Percentiles rank a stretch among this genome's conserved stretches.
Evolutionary conservation across 2,797 vertebrate species (phyloP).

Genomic region (Antennarius maculatus): DNA sequence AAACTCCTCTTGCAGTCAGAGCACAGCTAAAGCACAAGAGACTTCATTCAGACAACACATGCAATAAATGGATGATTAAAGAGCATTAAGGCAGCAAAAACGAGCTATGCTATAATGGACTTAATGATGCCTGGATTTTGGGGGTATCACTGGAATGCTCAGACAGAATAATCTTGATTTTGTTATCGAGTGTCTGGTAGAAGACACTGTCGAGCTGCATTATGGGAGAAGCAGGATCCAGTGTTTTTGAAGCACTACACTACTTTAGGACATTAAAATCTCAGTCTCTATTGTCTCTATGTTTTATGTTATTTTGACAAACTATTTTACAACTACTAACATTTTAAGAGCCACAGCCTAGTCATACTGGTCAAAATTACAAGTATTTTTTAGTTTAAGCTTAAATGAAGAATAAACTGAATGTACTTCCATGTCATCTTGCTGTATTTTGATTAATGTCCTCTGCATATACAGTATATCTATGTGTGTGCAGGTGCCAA

Average conservation of each 20-base stretch:
- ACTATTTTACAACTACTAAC: background rate
- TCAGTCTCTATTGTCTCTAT: too few relatives aligned
- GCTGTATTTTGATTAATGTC: constrained; percentile 8
- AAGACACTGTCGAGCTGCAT: background rate
- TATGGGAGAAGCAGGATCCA: background rate
- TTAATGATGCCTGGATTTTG: constrained; percentile 12
- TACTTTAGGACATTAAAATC: too few relatives aligned
- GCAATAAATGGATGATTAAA: constrained; percentile 51
- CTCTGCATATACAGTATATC: constrained; percentile 8
- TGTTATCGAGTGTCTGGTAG: background rate
- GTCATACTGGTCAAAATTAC: background rate
- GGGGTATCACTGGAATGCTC: constrained; percentile 1
- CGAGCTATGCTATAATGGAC: constrained; percentile 14
- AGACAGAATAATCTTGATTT: constrained; percentile 1
- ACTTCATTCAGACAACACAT: constrained; percentile 45
- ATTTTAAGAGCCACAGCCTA: background rate
- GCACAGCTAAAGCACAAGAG: constrained; percentile 62
- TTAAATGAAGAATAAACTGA: too few relatives aligned
- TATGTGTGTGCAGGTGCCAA: constrained; percentile 13
- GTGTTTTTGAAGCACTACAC: too few relatives aligned
- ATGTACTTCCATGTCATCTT: too few relatives aligned
- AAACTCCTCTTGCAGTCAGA: constrained; percentile 50
- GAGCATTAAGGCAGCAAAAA: constrained; percentile 35
- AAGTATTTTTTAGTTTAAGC: too few relatives aligned
- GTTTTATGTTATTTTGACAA: background rate